phyloP scores from a whole-genome alignment of 2,888 invertebrate genomes.

The Nomada flava region DNA sequence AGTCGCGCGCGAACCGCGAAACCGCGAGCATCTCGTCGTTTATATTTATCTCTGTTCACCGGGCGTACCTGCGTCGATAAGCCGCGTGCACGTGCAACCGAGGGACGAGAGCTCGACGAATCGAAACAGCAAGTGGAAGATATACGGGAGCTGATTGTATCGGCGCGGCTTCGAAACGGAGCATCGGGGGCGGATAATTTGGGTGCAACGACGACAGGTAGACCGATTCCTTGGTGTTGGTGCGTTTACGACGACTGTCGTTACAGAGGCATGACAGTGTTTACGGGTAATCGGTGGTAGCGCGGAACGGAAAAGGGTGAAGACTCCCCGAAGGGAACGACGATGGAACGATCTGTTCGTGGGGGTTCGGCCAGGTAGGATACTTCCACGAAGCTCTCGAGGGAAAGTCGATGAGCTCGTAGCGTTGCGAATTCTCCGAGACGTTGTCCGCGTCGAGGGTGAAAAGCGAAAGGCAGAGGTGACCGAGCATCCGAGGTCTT shows the following conservation, averaged over 20 bases:
- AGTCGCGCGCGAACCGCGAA: slow-evolving; percentile 82
- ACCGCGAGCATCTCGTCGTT: slow-evolving; percentile 74
- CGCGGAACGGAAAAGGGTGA: too few relatives aligned
- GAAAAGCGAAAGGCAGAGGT: neutral
- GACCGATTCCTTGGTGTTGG: neutral
- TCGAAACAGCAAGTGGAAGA: neutral
- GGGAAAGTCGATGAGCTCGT: neutral
- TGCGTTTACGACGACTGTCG: neutral
- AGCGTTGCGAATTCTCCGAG: too few relatives aligned
- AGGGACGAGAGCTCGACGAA: slow-evolving; percentile 9
- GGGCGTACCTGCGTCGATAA: slow-evolving; percentile 48
- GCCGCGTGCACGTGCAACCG: slow-evolving; percentile 49
- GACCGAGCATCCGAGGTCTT: neutral
- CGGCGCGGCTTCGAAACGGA: neutral
- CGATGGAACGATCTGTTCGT: neutral
- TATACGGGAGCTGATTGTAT: neutral
- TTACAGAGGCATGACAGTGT: neutral
- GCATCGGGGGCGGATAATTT: neutral
- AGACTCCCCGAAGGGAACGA: too few relatives aligned
- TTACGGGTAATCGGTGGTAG: slow-evolving; percentile 2
- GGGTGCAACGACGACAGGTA: slow-evolving; percentile 9
- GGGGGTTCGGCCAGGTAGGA: neutral
- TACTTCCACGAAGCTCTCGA: neutral
- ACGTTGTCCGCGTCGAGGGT: neutral
- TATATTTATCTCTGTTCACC: slow-evolving; percentile 45